Percentiles rank a stretch among this genome's conserved stretches.
Conservation (phyloP, 1,140 invertebrate species). For the Temnothorax nylanderi region DNA sequence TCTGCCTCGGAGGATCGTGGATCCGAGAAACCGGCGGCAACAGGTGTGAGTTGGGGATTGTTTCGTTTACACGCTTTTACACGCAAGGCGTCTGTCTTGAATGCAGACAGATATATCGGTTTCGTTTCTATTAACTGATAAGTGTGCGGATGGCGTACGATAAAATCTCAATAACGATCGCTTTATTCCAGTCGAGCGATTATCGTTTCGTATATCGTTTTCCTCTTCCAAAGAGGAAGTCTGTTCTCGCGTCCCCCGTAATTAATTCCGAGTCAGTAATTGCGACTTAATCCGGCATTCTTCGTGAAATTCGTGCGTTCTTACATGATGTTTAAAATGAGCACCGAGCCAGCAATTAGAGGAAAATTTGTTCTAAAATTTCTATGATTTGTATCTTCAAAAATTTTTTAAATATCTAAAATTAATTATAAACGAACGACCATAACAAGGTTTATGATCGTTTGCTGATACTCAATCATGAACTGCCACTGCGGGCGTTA, state of each 20-base stretch:
- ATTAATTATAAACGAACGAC: neutral
- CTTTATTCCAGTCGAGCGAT: conserved; percentile 13
- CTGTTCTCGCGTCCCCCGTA: neutral
- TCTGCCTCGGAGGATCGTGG: conserved; percentile 53
- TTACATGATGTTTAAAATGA: neutral
- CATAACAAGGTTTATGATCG: neutral
- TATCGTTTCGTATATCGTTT: neutral
- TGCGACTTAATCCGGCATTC: neutral
- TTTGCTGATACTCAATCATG: neutral
- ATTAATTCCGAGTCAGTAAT: conserved; percentile 34
- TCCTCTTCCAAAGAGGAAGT: neutral
- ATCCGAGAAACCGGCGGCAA: conserved; percentile 56
- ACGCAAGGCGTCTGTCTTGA: conserved; percentile 23
- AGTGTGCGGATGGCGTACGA: conserved; percentile 9
- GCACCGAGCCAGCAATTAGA: neutral
- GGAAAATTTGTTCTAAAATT: neutral
- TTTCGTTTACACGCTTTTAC: conserved; percentile 31
- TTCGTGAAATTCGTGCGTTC: neutral
- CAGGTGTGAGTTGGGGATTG: conserved; percentile 67
- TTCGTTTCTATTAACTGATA: conserved; percentile 64
- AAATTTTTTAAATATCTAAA: neutral
- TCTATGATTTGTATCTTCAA: neutral
- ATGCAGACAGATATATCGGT: conserved; percentile 26
- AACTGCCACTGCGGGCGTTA: neutral
- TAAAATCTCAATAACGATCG: conserved; percentile 53